A percentile compares a stretch with the other conserved stretches of the same genome.
phyloP scores from a whole-genome alignment of 2,797 vertebrate genomes.

The Momotus momota region DNA sequence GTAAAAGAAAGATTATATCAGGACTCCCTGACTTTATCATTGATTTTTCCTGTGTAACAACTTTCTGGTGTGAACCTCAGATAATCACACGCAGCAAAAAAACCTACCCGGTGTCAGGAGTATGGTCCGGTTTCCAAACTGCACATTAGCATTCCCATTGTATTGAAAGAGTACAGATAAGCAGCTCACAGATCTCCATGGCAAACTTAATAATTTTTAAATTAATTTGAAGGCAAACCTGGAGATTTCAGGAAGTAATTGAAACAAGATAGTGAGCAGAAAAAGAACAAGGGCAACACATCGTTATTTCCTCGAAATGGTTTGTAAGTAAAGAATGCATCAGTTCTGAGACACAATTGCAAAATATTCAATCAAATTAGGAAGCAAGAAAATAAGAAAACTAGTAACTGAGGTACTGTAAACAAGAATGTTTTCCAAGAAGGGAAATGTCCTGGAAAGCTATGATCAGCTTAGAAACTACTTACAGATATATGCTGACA shows the following conservation, averaged over 20 bases:
- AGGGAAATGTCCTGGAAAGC: neutral
- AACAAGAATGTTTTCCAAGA: neutral
- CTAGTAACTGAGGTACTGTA: neutral
- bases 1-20: neutral
- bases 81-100: neutral
- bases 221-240: neutral
- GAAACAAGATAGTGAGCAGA: neutral
- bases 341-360: neutral
- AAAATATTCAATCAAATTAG: neutral
- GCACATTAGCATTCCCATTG: neutral
- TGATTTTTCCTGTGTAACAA: neutral
- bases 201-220: neutral
- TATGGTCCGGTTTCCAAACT: neutral
- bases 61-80: neutral
- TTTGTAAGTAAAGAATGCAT: neutral
- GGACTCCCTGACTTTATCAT: neutral
- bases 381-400: neutral
- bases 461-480: neutral
- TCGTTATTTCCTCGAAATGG: neutral
- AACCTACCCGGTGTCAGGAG: neutral
- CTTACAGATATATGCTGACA: neutral
- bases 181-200: neutral
- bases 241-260: neutral
- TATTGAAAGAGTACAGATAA: neutral
- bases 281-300: neutral